Evolutionary conservation across 2,888 invertebrate genomes (phyloP), one percentile per base, ranked within the genome.

Genomic region (Galeopsomyia nigrocyanea): DNA sequence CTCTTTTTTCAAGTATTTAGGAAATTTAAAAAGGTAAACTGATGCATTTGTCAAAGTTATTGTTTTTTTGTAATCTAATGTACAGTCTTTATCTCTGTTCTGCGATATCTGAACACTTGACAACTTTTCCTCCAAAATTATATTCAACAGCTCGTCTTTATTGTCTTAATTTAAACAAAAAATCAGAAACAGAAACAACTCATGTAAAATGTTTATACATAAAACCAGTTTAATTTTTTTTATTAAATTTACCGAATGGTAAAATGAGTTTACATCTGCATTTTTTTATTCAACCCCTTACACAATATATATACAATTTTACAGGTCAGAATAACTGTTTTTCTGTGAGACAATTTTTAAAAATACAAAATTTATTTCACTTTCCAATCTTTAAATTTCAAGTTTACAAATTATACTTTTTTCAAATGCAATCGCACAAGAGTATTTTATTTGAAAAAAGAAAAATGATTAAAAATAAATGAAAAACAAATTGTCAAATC

Each of bases 211-310:
- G 60, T 67, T 73, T 73, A 66, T 65, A 61, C 31, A 65, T 67
- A 69, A 26, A 72, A 72, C 46, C 21, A 22, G 60, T 63, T 72
- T 67, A 57, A 69, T 73, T 72, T 72, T 75, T 26, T 69, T 67
- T 62, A 75, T 75, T 72, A 75, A 75, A 72, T 69, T 71, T 69
- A 69, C 66, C 75, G 22, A 14, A 69, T 56, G 71, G 71, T 75
- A 71, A 68, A 26, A 26, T 50, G 65, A 71, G 56, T 71, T 74
- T 61, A 67, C 1, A 55, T n/a, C 13, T 61, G 55, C 21, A 60
- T 60, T 53, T 51, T n/a, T 66, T 74, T 67, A 68, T 62, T 58
- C 5, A 19, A 55, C 17, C 49, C 3, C 53, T 10, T 53, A n/a
- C 9, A 19, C 19, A 3, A 10, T 5, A 53, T 53, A 53, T 53